A percentile compares a stretch with the other conserved stretches of the same genome.
phyloP scores from a whole-genome alignment of 2,888 invertebrate genomes.

The Podotricha telesiphe region DNA sequence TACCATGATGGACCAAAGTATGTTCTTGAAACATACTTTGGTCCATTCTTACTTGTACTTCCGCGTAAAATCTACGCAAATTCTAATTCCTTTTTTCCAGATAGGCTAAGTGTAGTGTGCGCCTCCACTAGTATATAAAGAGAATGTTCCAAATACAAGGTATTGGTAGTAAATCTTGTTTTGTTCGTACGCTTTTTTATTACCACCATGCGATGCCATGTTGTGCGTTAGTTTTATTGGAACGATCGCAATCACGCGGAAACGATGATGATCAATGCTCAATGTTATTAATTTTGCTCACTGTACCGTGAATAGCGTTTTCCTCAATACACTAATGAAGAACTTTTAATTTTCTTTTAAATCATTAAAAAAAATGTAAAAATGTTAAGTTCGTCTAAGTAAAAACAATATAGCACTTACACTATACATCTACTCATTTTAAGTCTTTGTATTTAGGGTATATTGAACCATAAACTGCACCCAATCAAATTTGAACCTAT shows the following conservation, averaged over 20 bases:
- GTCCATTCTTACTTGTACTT: too few species aligned
- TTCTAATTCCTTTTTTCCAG: too few species aligned
- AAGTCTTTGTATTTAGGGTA: too few species aligned
- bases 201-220: conserved; percentile 35
- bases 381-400: too few species aligned
- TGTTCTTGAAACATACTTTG: neutral
- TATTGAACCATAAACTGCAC: too few species aligned
- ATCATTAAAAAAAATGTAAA: neutral
- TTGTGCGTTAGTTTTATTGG: conserved; percentile 35
- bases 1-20: too few species aligned
- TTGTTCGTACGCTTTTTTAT: conserved; percentile 42
- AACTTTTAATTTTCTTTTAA: conserved; percentile 3
- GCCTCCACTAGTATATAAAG: neutral
- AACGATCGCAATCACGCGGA: conserved; percentile 27
- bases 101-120: neutral
- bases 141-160: conserved; percentile 26
- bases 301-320: conserved; percentile 14
- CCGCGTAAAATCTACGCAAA: too few species aligned
- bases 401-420: too few species aligned
- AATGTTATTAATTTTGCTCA: conserved; percentile 20
- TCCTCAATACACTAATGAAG: conserved; percentile 24
- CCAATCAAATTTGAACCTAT: too few species aligned
- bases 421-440: too few species aligned
- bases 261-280: conserved; percentile 22
- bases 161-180: conserved; percentile 32